Evolutionary conservation across 2,113 vertebrate genomes (phyloP), one percentile per base, ranked within the genome.

Genomic region (Pomatostomus ruficeps): DNA sequence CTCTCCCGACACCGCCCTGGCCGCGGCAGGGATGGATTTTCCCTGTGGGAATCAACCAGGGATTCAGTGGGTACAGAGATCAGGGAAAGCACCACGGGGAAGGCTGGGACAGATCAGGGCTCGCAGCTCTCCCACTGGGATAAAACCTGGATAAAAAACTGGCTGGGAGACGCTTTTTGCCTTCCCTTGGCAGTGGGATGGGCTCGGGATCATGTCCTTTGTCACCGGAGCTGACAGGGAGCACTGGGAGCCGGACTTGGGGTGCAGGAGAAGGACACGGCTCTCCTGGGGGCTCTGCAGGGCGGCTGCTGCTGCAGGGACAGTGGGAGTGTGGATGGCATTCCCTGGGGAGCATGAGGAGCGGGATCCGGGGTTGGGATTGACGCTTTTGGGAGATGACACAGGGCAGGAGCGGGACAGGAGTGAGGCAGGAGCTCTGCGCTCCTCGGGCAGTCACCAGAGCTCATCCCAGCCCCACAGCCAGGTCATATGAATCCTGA

Each of bases 401-500:
- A n/a, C n/a, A n/a, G n/a, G n/a, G n/a, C n/a, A n/a, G 1, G 5
- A 65, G n/a, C 3, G 20, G 38, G 38, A 72, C n/a, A 40, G 85
- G 2, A 6, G 8, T 0, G 1, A 40, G 58, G 33, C 3, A 1
- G 55, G 57, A 86, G 76, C 38, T 23, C 42, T 20, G 23, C 0
- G 6, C 46, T 40, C 71, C 72, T 75, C 0, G 2, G 18, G 79
- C 84, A 77, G 89, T 82, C 92, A 52, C 75, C 90, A 76, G 80
- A 15, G 63, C 72, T 61, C 65, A 6, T 77, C 84, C 61, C 72
- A 68, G 24, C 31, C 83, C 89, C 33, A 46, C 67, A 84, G 74
- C 59, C 90, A 81, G 63, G 80, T 90, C 89, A 14, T 67, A 31
- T 59, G 94, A 88, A 91, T 51, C 96, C 85, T 79, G 86, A 45